Base-by-base conservation (phyloP, 2,888 invertebrate genomes). In the Drosophila anomalipes region DNA sequence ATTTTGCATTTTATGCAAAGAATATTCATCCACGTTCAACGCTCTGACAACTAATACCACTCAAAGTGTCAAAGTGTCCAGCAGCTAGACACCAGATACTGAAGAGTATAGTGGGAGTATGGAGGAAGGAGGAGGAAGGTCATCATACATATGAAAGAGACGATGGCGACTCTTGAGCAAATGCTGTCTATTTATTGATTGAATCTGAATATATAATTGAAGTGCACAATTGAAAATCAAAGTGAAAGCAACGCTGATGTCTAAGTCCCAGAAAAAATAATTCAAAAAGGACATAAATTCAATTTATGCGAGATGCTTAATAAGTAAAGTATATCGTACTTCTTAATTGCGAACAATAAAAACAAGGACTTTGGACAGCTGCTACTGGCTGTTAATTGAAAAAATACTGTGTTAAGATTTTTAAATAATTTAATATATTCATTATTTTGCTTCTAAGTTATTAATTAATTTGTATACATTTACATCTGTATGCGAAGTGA, bases 41-140 rank as follows among this genome's bases (percentile, higher is more conserved):
- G 35, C n/a, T 52, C 75, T 83, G 84, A 79, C 86, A 86, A 72
- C 86, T 77, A 69, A 86, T 77, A 77, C 82, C 83, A 84, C 84
- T 84, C 82, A 81, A 86, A 77, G 66, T 86, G 82, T 81, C 83
- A 86, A 83, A 84, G 81, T 64, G 70, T 32, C 59, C 69, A 59
- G 32, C 66, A 53, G 37, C 39, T 39, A 22, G 73, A 68, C 54
- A 63, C 56, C 65, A 44, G 39, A 39, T 26, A 30, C 37, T 12
- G 14, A 7, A 47, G 32, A 37, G 6, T 30, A 3, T 16, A 16
- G 47, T 14, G 44, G 30, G 12, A n/a, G 6, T 30, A 26, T 19
- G 26, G 1, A 22, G 22, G 22, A 22, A 22, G 22, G 22, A 22
- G 60, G 12, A 30, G 47, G 26, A 16, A 19, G 64, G 33, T 53